Base-by-base conservation (phyloP, 92 coral and sea anemone genomes). In the Palythoa grandiflora region DNA sequence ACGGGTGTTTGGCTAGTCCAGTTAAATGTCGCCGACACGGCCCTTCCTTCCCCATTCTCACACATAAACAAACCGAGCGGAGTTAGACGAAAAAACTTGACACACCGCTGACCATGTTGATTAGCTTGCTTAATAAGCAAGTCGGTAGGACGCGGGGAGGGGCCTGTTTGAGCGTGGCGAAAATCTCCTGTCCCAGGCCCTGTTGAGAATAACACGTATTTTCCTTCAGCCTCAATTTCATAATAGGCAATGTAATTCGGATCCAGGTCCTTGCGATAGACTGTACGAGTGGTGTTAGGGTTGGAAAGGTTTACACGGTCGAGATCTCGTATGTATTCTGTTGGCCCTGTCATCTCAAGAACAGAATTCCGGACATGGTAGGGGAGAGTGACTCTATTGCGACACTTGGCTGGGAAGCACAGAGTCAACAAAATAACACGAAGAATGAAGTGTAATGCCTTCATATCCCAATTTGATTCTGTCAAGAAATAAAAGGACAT, bases 211-310 rank as follows among this genome's bases (percentile, higher is more conserved):
- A 87, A 54, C 2, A 73, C 76, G 74, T 73, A 90, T 40, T 53
- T 52, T 40, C 78, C 65, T 85, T 75, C 90, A 12, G 76, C 88
- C 63, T 89, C 84, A 20, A 92, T 71, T 71, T 92, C 94, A 61
- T 89, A 92, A 71, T 92, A 92, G 12, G 92, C 94, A 5, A 86
- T 47, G 78, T 89, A 92, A 70, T 81, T 83, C 2, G 88, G 83
- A 17, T 80, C 90, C 76, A 92, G 89, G 81, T 92, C 94, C 86
- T 88, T 89, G 77, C 94, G 89, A 53, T 92, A 92, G 78, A 92
- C 75, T 5, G 75, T 71, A 35, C 90, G 87, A 16, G 80, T 89
- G 80, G 40, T 68, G 5, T 47, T 47, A 12, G 75, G 59, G 60
- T 28, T 48, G 2, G 86, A 40, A 44, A 81, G 8, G 75, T 81